Conservation (phyloP, 1,140 invertebrate genomes). For the Plectrocnemia conspersa region DNA sequence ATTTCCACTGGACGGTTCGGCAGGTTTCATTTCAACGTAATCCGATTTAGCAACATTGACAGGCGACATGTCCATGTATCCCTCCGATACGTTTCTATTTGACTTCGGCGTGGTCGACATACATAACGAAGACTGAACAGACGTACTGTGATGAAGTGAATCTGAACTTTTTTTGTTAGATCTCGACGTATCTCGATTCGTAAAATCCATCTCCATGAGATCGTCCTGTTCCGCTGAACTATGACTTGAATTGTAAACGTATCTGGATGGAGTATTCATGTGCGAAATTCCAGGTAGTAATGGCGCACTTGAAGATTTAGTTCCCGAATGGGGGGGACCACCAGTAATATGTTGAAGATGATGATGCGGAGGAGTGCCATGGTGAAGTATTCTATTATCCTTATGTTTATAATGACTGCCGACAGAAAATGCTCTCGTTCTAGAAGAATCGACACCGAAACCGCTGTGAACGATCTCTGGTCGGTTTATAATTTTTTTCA, state of each 20-base stretch:
- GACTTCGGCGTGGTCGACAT: not conserved
- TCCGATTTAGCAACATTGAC: constrained; percentile 36
- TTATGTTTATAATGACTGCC: constrained; percentile 58
- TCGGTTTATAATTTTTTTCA: constrained; percentile 35
- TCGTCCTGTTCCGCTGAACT: constrained; percentile 66
- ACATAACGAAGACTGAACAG: not conserved
- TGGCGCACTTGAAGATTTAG: constrained; percentile 58
- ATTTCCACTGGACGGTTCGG: constrained; percentile 19
- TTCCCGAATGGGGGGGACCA: constrained; percentile 33
- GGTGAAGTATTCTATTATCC: constrained; percentile 37
- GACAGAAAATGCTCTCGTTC: constrained; percentile 66
- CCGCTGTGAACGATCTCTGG: constrained; percentile 36
- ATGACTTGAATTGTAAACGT: constrained; percentile 53
- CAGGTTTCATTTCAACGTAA: constrained; percentile 39
- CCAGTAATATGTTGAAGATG: constrained; percentile 28
- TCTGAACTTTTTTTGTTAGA: constrained; percentile 36
- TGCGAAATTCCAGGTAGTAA: constrained; percentile 43
- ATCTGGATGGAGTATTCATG: constrained; percentile 42
- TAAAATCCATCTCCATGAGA: constrained; percentile 77
- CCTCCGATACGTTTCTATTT: constrained; percentile 38
- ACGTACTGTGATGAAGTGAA: constrained; percentile 42
- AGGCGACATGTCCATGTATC: constrained; percentile 57
- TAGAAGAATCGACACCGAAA: constrained; percentile 39
- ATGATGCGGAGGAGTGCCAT: constrained; percentile 40
- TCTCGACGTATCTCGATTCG: constrained; percentile 46